Base-by-base conservation (phyloP, 1,140 invertebrate genomes). In the Drosophila teissieri region DNA sequence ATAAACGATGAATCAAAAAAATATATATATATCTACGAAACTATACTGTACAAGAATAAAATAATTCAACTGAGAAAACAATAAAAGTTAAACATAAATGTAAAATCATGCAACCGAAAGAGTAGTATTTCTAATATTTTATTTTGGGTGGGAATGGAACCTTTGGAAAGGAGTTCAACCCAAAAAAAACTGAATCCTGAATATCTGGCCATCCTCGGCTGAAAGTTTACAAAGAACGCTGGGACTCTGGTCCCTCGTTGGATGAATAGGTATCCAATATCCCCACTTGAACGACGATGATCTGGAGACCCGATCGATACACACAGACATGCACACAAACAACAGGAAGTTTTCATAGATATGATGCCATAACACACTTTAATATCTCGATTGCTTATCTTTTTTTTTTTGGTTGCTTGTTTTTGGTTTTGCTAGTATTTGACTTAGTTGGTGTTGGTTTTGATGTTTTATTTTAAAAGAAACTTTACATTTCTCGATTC, bases 391-490 rank as follows among this genome's bases (percentile, higher is more conserved):
- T 75, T 65, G 39, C n/a, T 68, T 68, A 46, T 52, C 60, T 75
- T 62, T 73, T 73, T 42, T 52, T 65, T 51, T 27, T 73, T 42
- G 34, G 46, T 53, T 68, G 12, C 17, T 73, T 57, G 31, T 31
- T 46, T 60, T 42, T 72, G 46, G 14, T 49, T 70, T 52, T 46
- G 48, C 56, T 78, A 52, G 39, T 70, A 55, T 42, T 74, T 76
- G 40, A 75, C 61, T 65, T 68, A 53, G 52, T 64, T 85, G 49
- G 63, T 75, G 63, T 72, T 78, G 74, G 61, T 88, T 73, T 79
- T 81, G 74, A 74, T 80, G 75, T 79, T 83, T 89, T 89, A 84
- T 89, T 88, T 90, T 73, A 72, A 84, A 84, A 85, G 85, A 89
- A 90, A 85, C 62, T 27, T 55, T 78, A 84, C 88, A 90, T 84